These are phyloP conservation scores for Theretra japonica DNA, from an alignment of 2,888 invertebrate species.

Conservation along the genomic window DNA sequence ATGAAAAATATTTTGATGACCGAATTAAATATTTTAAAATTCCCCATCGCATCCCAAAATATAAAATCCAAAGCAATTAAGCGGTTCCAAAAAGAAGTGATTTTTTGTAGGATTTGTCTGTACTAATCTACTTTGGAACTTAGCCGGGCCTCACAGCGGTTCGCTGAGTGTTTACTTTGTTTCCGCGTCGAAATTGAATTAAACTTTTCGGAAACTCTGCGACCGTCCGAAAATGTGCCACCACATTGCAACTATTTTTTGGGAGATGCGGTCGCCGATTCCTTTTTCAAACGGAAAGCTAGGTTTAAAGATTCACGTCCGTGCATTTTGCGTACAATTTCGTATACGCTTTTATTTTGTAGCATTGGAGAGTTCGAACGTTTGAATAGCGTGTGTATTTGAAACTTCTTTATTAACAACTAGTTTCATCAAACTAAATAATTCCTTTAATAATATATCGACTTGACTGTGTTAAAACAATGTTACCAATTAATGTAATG, in stretches of 20 bases:
- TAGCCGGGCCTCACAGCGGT: conserved; percentile 56
- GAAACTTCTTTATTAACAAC: neutral
- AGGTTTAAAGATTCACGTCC: conserved; percentile 37
- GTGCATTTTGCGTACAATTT: neutral
- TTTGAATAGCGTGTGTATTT: neutral
- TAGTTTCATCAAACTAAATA: too few relatives aligned
- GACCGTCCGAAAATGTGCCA: conserved; percentile 43
- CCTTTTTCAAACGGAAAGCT: conserved; percentile 33
- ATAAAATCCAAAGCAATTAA: conserved; percentile 24
- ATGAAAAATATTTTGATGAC: neutral
- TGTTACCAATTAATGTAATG: too few relatives aligned
- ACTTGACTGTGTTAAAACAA: too few relatives aligned
- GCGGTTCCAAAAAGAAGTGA: conserved; percentile 25
- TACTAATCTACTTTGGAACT: conserved; percentile 66
- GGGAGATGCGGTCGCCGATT: conserved; percentile 5
- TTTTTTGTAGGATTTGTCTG: conserved; percentile 48
- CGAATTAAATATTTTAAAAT: neutral
- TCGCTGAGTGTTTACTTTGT: conserved; percentile 63
- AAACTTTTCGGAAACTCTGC: conserved; percentile 61
- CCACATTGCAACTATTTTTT: conserved; percentile 40
- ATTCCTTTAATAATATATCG: too few relatives aligned
- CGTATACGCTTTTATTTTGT: neutral
- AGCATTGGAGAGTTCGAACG: neutral
- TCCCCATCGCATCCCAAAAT: neutral
- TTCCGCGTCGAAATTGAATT: conserved; percentile 64